Evolutionary conservation across 1,140 invertebrate genomes (phyloP).

Genomic region (Stegodyphus mimosarum): DNA sequence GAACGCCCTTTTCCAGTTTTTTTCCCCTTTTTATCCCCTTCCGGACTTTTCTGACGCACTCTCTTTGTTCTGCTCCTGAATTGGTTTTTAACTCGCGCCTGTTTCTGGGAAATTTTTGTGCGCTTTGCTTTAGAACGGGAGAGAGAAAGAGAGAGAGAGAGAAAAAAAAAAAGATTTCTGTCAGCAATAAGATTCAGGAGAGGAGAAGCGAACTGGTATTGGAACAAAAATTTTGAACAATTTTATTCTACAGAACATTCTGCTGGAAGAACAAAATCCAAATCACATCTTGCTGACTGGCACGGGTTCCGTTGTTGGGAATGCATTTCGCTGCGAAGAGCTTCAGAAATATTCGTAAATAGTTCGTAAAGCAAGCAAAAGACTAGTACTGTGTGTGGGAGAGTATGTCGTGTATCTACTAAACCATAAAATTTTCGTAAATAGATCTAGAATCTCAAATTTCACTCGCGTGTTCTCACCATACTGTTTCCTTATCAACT

Average conservation of each 20-base stretch:
- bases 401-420: too few relatives aligned
- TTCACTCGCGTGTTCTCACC: too few relatives aligned
- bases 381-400: too few relatives aligned
- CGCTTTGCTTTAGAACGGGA: slow-evolving; percentile 30
- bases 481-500: too few relatives aligned
- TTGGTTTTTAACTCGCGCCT: slow-evolving; percentile 22
- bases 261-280: slow-evolving; percentile 26
- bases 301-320: too few relatives aligned
- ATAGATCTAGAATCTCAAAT: too few relatives aligned
- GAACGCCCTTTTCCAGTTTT: slow-evolving; percentile 11
- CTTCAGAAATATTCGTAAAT: too few relatives aligned
- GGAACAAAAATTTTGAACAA: background rate
- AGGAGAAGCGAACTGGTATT: background rate
- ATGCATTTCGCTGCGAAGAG: too few relatives aligned
- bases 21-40: slow-evolving; percentile 17
- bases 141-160: background rate
- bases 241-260: slow-evolving; percentile 10
- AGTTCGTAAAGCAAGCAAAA: too few relatives aligned
- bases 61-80: slow-evolving; percentile 48
- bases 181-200: slow-evolving; percentile 45
- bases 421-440: too few relatives aligned
- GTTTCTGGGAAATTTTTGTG: slow-evolving; percentile 2
- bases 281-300: slow-evolving; percentile 20
- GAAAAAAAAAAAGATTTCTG: slow-evolving; percentile 43
- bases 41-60: slow-evolving; percentile 22